Conservation (phyloP, 1,140 invertebrate species). For the Callitettix versicolor region DNA sequence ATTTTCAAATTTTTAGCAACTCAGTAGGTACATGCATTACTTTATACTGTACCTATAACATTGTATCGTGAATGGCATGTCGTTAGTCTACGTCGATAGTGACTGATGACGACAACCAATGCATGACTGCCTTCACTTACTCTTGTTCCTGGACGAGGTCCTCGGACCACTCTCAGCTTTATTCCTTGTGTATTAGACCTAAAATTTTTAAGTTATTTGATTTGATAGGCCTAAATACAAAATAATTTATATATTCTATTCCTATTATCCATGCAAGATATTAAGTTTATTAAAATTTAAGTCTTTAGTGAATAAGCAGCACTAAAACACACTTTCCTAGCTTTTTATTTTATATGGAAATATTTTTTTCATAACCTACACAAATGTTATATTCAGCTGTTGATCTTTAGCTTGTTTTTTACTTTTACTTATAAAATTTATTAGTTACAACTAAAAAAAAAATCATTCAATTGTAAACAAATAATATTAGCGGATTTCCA, state of each 20-base stretch:
- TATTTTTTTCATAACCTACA: too few relatives aligned
- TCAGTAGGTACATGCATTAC: too few relatives aligned
- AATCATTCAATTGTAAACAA: too few relatives aligned
- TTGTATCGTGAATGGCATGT: conserved; percentile 8
- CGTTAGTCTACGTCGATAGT: neutral
- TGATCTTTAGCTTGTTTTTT: too few relatives aligned
- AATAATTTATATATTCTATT: neutral
- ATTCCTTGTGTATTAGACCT: conserved; percentile 6
- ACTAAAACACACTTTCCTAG: too few relatives aligned
- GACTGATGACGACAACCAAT: neutral
- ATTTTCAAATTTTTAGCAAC: too few relatives aligned
- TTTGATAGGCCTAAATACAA: neutral
- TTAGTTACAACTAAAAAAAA: too few relatives aligned
- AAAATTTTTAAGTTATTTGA: neutral
- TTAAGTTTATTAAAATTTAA: neutral
- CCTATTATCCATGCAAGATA: neutral
- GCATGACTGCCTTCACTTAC: conserved; percentile 9
- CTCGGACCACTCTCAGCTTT: neutral
- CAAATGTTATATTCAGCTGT: too few relatives aligned
- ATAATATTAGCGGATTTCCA: too few relatives aligned
- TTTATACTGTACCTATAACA: conserved; percentile 15
- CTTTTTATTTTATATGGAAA: too few relatives aligned
- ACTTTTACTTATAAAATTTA: too few relatives aligned
- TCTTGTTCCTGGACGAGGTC: conserved; percentile 1
- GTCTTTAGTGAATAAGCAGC: too few relatives aligned